Evolutionary conservation across 1,140 invertebrate species (phyloP), one percentile per base, ranked within the genome.

Genomic region (Mactra quadrangularis): DNA sequence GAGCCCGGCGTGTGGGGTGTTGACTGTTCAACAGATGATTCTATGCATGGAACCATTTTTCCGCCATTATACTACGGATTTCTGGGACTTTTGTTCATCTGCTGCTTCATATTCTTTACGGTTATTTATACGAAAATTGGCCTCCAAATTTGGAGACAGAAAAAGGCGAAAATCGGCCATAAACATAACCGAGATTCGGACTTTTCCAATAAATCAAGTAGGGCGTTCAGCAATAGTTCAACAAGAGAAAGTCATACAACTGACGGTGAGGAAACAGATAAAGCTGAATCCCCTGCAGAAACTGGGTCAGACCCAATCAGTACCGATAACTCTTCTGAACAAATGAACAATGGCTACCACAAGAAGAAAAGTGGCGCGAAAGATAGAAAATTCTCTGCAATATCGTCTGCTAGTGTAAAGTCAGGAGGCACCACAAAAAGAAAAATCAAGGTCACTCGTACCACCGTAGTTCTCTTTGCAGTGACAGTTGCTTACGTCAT

Each of bases 1-100:
- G 72, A 66, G 27, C 81, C 82, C 0, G 86, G 83, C 19, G 47
- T 91, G 6, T 57, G 72, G 11, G 90, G 88, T 0, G 87, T 87
- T 0, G 90, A 91, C 83, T 91, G 90, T 68, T 90, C 90, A 11
- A 91, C 90, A 0, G 88, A 88, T 25, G 90, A 91, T 72, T 89
- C 87, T 3, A 85, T 90, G 60, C 57, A 86, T 38, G 76, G 84
- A 9, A 90, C 89, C 17, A 83, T 88, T 41, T 91, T 87, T 59
- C 89, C 90, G 7, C 89, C 86, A 19, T 59, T 90, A 31, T 91
- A 90, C 77, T 91, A 90, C 83, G 89, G 87, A 1, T 89, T 90
- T 50, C 85, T 91, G 9, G 89, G 90, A 72, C 57, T 87, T 4
- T 72, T 90, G 11, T 91, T 91, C 72, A 77, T 88, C 66, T 74